Evolutionary conservation across 2,113 vertebrate species (phyloP).

Genomic region (Paralichthys olivaceus): DNA sequence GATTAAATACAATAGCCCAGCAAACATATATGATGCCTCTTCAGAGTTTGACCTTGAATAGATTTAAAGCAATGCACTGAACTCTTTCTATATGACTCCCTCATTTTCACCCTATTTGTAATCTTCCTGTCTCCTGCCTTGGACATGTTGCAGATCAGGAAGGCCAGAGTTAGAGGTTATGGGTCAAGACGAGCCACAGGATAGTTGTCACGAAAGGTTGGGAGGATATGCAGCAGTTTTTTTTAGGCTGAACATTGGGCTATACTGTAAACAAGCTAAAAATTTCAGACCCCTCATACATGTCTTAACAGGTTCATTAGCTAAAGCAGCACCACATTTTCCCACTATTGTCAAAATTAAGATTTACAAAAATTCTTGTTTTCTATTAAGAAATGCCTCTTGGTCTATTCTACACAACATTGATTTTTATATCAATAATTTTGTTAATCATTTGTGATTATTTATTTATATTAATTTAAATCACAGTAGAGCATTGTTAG

Average conservation of each 20-base stretch:
- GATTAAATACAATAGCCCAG: slow-evolving; percentile 56
- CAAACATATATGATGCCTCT: slow-evolving; percentile 48
- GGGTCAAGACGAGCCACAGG: slow-evolving; percentile 19
- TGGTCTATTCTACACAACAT: too few species aligned
- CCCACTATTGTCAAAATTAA: not conserved
- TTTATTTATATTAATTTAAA: not conserved
- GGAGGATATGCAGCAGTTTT: slow-evolving; percentile 4
- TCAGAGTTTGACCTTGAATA: slow-evolving; percentile 59
- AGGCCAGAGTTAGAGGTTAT: slow-evolving; percentile 34
- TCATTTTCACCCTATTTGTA: slow-evolving; percentile 58
- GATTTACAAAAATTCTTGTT: not conserved
- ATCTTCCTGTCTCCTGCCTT: slow-evolving; percentile 36
- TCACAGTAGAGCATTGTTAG: not conserved
- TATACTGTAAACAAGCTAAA: not conserved
- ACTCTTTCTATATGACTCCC: slow-evolving; percentile 3
- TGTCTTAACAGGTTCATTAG: not conserved
- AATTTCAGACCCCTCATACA: not conserved
- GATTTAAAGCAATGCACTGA: slow-evolving; percentile 37
- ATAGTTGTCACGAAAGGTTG: slow-evolving; percentile 10
- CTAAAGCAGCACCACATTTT: not conserved
- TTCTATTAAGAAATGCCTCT: too few species aligned
- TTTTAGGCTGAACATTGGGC: not conserved
- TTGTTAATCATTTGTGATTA: not conserved
- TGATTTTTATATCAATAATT: too few species aligned
- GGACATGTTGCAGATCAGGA: slow-evolving; percentile 47